These are phyloP conservation scores for Achatina immaculata DNA, from an alignment of 1,140 invertebrate species.

Conservation along the genomic window DNA sequence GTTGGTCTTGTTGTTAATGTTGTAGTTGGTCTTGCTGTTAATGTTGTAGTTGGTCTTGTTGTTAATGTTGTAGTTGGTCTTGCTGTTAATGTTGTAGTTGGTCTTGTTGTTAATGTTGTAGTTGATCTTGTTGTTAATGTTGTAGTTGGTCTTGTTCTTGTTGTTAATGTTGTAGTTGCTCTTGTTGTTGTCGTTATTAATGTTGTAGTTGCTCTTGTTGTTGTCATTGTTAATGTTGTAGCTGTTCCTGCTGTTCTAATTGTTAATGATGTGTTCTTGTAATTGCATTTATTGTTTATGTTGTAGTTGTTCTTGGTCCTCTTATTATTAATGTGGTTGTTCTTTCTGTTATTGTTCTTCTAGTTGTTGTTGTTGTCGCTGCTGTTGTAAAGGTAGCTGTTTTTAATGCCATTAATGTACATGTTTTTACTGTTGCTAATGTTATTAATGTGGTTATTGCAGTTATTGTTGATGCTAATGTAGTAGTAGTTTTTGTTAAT, in stretches of 20 bases:
- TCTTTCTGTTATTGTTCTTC: not conserved
- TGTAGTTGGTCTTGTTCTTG: not conserved
- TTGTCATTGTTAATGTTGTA: not conserved
- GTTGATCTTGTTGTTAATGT: not conserved
- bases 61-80: not conserved
- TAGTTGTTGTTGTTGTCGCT: not conserved
- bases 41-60: not conserved
- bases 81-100: not conserved
- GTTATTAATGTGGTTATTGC: not conserved
- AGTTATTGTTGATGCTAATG: not conserved
- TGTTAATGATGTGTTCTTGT: not conserved
- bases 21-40: not conserved
- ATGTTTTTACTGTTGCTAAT: not conserved
- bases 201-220: not conserved
- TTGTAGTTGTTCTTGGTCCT: not conserved
- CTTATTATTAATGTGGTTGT: not conserved
- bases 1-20: not conserved
- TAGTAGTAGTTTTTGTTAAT: not conserved
- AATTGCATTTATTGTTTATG: not conserved
- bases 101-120: not conserved
- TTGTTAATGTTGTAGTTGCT: not conserved
- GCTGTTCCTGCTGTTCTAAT: not conserved
- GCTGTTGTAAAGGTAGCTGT: not conserved
- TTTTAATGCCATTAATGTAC: not conserved
- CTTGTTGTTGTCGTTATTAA: not conserved